Base-by-base conservation (phyloP, 2,797 vertebrate species). In the Adrianichthys oophorus region DNA sequence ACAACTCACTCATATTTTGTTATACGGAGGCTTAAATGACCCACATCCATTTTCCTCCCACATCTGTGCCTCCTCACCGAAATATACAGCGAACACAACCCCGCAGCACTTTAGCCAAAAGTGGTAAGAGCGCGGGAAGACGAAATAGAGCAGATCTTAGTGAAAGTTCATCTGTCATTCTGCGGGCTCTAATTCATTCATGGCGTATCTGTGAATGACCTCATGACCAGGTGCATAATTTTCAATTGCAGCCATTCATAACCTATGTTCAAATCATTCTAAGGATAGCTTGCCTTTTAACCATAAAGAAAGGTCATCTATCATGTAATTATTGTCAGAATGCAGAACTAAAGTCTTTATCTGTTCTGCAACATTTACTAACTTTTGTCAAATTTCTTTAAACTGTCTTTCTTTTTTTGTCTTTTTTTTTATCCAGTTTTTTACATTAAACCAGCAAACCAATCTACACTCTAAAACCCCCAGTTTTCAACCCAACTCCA, bases 21-120 rank as follows among this genome's bases (percentile, higher is more conserved):
- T 65, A 79, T 68, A 72, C 78, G 64, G 70, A 82, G 59, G 77
- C 79, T 78, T 56, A 81, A 84, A 85, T 80, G 78, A 83, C 83
- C 86, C 71, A 71, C 76, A 78, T 85, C 81, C 62, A 82, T 85
- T 85, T 85, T 63, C 83, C 85, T 81, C 85, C 85, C 81, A 88
- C 85, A 70, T 53, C 68, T 74, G 62, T 52, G 29, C 64, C 76
- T 70, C 67, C 59, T 73, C 78, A 47, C 62, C 29, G 62, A 56
- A 19, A 54, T 62, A 71, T 55, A 51, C 72, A 75, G 80, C 79
- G 76, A 82, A 85, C 83, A 76, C 70, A 78, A 79, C 53, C 60
- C 78, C 60, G 78, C 59, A 62, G 61, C 64, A 65, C 66, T 74
- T 79, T 78, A 77, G 63, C 70, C 74, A 50, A 62, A 73, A 69